A percentile compares a stretch with the other conserved stretches of the same genome.
These are phyloP conservation scores for Ommatoiulus sabulosus DNA, from an alignment of 2,888 invertebrate genomes.

Conservation along the genomic window DNA sequence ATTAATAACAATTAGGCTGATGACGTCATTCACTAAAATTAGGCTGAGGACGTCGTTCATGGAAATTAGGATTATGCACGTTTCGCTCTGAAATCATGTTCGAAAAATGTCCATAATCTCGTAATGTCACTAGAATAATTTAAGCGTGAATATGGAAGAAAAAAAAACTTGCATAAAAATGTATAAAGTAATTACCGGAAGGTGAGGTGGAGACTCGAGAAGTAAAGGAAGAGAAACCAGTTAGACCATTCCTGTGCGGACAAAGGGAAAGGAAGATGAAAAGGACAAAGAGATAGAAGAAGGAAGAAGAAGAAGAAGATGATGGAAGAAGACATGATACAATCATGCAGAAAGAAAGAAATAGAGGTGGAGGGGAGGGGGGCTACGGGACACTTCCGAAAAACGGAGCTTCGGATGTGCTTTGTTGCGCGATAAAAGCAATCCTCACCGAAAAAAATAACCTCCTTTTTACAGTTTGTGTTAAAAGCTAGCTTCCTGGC, in stretches of 20 bases:
- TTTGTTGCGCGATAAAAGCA: slow-evolving; percentile 26
- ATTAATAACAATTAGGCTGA: too few relatives aligned
- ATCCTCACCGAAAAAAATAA: slow-evolving; percentile 38
- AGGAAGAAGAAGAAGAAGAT: slow-evolving; percentile 26
- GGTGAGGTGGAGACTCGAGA: slow-evolving; percentile 57
- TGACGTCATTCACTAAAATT: too few relatives aligned
- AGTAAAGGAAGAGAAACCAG: slow-evolving; percentile 57
- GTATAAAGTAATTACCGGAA: slow-evolving; percentile 53
- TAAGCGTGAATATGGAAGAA: too few relatives aligned
- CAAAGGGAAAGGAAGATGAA: slow-evolving; percentile 51
- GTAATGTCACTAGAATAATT: too few relatives aligned
- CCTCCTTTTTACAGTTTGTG: neutral
- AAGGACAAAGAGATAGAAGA: slow-evolving; percentile 3
- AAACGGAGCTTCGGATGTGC: neutral
- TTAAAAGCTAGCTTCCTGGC: neutral
- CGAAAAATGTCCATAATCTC: too few relatives aligned
- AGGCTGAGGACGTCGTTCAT: too few relatives aligned
- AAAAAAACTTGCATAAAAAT: neutral
- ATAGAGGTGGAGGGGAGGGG: neutral
- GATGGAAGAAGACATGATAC: neutral
- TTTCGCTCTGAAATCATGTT: too few relatives aligned
- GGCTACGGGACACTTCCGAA: neutral
- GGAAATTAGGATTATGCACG: too few relatives aligned
- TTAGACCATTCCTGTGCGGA: slow-evolving; percentile 56
- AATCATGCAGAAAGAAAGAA: slow-evolving; percentile 7